Evolutionary conservation across 2,797 vertebrate genomes (phyloP), one percentile per base, ranked within the genome.

Genomic region (Enoplosus armatus): DNA sequence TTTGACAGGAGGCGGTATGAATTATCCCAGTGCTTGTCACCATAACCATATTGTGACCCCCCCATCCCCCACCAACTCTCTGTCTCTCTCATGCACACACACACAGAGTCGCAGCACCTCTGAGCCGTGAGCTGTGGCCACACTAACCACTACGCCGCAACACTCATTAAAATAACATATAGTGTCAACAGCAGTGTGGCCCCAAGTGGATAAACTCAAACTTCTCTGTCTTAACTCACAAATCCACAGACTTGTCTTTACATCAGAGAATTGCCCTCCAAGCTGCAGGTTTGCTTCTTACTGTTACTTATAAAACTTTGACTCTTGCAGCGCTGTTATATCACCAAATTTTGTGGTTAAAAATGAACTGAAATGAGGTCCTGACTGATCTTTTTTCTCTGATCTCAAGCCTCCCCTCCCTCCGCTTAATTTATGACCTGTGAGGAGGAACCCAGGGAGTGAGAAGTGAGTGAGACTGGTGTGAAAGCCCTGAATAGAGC

Each of bases 381-480:
- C 85, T 91, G 86, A 90, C 92, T 94, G 89, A 93, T 92, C 86
- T 92, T 92, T 87, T 91, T 84, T 76, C 82, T 88, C 86, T 88
- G 75, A 91, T 93, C 90, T 84, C 63, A 24, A 85, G 83, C 81
- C 80, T 89, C 80, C 85, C 89, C 75, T 88, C 87, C 87, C 88
- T 91, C 74, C 2, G 86, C 84, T 85, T 95, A 95, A 95, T 95
- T 95, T 95, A 95, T 95, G 95, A 94, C 91, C 90, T 93, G 94
- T 83, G 91, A 94, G 93, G 90, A 93, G 90, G 81, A 91, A 91
- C 93, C 92, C 90, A 85, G 90, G 93, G 91, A 93, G 93, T 94
- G 94, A 95, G 95, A 96, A 95, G 91, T 94, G 93, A 93, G 93
- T 94, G 92, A 93, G 93, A 93, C 92, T 92, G 92, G 94, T 95